Conservation (phyloP, 1,140 invertebrate genomes). For the Brachionus manjavacas region DNA sequence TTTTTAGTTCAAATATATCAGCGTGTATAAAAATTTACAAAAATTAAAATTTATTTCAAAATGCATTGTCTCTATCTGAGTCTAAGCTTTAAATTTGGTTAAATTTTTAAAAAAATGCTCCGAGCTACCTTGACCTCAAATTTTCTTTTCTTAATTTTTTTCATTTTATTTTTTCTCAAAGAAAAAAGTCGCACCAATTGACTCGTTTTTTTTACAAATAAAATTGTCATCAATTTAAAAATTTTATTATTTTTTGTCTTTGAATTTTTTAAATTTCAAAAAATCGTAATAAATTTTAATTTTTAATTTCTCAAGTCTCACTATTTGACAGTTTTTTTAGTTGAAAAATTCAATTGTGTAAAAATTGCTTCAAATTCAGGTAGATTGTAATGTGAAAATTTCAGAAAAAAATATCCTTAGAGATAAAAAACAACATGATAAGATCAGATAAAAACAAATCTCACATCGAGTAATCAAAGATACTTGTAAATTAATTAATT, state of each 20-base stretch:
- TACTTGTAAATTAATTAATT: neutral
- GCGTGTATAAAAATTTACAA: neutral
- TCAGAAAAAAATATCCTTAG: too few relatives aligned
- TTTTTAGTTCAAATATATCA: neutral
- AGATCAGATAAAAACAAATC: neutral
- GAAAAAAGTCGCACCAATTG: neutral
- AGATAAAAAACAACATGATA: neutral
- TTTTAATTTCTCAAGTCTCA: too few relatives aligned
- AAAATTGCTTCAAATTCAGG: too few relatives aligned
- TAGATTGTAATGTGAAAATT: too few relatives aligned
- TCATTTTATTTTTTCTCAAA: neutral
- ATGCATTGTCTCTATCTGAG: neutral
- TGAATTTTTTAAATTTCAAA: too few relatives aligned
- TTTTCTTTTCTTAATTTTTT: neutral
- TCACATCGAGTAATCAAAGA: neutral
- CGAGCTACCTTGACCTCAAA: neutral
- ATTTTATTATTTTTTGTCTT: neutral
- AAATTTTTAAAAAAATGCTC: neutral
- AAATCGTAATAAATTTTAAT: too few relatives aligned
- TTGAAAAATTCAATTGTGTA: too few relatives aligned
- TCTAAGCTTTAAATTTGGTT: neutral
- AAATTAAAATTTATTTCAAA: neutral
- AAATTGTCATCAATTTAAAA: neutral
- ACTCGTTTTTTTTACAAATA: neutral
- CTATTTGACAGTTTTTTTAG: too few relatives aligned